Evolutionary conservation across 2,797 vertebrate species (phyloP), one percentile per base, ranked within the genome.

Genomic region (Gallinago stenura): DNA sequence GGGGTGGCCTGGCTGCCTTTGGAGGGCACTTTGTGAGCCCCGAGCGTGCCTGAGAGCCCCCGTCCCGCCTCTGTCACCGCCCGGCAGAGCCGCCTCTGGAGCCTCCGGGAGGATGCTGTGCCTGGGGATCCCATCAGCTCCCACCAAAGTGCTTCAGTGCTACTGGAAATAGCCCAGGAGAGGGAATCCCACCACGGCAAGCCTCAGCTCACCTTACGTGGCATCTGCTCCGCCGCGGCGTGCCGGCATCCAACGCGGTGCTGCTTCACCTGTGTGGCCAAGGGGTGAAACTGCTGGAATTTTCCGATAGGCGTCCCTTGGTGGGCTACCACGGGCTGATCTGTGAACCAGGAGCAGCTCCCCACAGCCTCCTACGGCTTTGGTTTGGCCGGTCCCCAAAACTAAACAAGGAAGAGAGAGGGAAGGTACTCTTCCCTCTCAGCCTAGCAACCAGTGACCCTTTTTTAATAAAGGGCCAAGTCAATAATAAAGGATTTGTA

Each of bases 141-240:
- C 35, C 25, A 0, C 13, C 2, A 5, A 5, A 21, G 14, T 1
- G 56, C 25, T 48, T 46, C 57, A 4, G 18, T 5, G 37, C 87
- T 82, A 3, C 62, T 3, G 2, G 62, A 73, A 62, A 24, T 7
- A 43, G 75, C 31, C 7, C 30, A 46, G 1, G 2, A 41, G 48
- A 64, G 46, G 28, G 33, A 76, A 43, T 61, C 41, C 15, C 41
- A 4, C 57, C 2, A 0, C 2, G 58, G 57, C 30, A 26, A 87
- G 31, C 43, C 56, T 73, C 5, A 15, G 30, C 54, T 83, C 30
- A 0, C 1, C 0, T 28, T n/a, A 26, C 2, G 0, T 15, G 56
- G 18, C 11, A 0, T 10, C 46, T 25, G 37, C 83, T 31, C 22
- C 12, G 28, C 39, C 0, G 0, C 7, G 33, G 37, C 13, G 3